These are phyloP conservation scores for Brachionus koreanus DNA, from an alignment of 1,140 invertebrate genomes.

Conservation along the genomic window DNA sequence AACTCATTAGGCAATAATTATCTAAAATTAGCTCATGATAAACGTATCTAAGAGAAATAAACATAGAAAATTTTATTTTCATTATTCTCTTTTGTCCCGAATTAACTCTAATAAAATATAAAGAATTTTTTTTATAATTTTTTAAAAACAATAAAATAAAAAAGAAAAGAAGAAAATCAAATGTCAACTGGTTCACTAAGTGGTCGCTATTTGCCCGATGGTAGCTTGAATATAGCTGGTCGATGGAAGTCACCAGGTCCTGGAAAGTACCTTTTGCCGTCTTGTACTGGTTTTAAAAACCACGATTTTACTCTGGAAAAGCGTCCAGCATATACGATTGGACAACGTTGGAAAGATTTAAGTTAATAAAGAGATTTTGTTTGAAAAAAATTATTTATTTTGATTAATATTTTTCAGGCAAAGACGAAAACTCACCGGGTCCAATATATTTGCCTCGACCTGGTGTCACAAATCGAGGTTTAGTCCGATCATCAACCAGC, in stretches of 20 bases:
- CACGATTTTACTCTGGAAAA: slow-evolving; percentile 24
- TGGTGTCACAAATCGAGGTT: neutral
- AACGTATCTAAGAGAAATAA: slow-evolving; percentile 20
- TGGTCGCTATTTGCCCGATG: slow-evolving; percentile 38
- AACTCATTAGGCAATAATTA: neutral
- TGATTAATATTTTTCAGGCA: neutral
- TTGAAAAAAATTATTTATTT: neutral
- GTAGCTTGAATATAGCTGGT: slow-evolving; percentile 12
- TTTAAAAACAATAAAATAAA: neutral
- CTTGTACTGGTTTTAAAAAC: slow-evolving; percentile 26
- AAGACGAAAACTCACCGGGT: neutral
- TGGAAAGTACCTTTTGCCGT: slow-evolving; percentile 8
- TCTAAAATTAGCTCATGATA: slow-evolving; percentile 23
- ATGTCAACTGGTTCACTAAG: neutral
- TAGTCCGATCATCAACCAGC: neutral
- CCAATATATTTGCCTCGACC: slow-evolving; percentile 25
- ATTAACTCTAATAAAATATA: neutral
- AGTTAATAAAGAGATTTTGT: neutral
- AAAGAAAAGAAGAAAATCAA: neutral
- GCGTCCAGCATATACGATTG: slow-evolving; percentile 27
- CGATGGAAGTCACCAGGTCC: slow-evolving; percentile 40
- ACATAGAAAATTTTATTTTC: slow-evolving; percentile 20
- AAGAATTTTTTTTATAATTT: neutral
- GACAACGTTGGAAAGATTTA: neutral
- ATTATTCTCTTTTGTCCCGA: neutral